Conservation (phyloP, 1,140 invertebrate species). For the Musca vetustissima region DNA sequence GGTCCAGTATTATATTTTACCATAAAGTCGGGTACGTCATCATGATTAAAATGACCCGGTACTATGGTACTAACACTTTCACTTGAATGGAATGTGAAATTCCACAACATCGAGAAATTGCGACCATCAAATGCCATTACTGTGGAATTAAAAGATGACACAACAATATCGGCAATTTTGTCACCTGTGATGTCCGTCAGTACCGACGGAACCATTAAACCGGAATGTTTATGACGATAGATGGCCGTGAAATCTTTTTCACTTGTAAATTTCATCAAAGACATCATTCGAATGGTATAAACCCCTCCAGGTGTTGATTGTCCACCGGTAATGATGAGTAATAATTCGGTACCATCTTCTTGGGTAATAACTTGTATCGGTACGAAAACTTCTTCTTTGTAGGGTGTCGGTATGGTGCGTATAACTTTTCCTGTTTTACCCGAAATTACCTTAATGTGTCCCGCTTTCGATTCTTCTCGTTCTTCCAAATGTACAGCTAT, state of each 20-base stretch:
- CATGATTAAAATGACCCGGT: conserved; percentile 79
- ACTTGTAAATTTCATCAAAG: conserved; percentile 51
- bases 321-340: conserved; percentile 72
- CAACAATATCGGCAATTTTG: conserved; percentile 72
- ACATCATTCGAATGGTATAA: conserved; percentile 63
- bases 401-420: conserved; percentile 65
- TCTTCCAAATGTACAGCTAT: conserved; percentile 69
- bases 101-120: conserved; percentile 71
- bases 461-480: conserved; percentile 56
- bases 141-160: conserved; percentile 71
- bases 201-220: conserved; percentile 69
- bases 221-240: conserved; percentile 47
- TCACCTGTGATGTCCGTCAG: conserved; percentile 77
- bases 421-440: conserved; percentile 70
- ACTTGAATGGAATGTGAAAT: conserved; percentile 66
- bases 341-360: conserved; percentile 48
- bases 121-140: conserved; percentile 73
- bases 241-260: conserved; percentile 51
- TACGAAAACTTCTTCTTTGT: conserved; percentile 71
- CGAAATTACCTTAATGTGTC: conserved; percentile 70
- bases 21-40: conserved; percentile 80
- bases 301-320: conserved; percentile 72
- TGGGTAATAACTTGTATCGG: conserved; percentile 56
- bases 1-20: conserved; percentile 77
- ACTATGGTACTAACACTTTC: conserved; percentile 73